Evolutionary conservation across 2,113 vertebrate species (phyloP), one percentile per base, ranked within the genome.

Genomic region (Hepsetus odoe): DNA sequence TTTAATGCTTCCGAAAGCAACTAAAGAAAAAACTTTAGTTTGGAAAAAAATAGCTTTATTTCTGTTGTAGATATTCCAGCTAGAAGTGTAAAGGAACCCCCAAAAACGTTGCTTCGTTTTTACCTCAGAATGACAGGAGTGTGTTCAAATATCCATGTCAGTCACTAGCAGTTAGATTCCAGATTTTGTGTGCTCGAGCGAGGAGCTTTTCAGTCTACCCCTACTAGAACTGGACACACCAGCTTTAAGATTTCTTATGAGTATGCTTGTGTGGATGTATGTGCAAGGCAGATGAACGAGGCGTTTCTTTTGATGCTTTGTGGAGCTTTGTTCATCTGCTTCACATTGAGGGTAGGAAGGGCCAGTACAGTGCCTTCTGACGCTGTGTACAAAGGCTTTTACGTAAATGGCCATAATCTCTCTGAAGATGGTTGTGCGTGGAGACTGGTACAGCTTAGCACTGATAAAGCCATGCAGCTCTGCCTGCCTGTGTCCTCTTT

Each of bases 381-480:
- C 53, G 38, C 58, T 16, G 22, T 44, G 26, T 72, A 66, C 9
- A 24, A 76, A 53, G 26, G 67, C 70, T 71, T 67, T 64, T 64
- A 76, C 72, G 42, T 58, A 77, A 78, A 77, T 49, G 18, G 42
- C 44, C 65, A 61, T 80, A 83, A 83, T 83, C 68, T 80, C 51
- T 72, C 32, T 44, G 51, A 73, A 72, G 77, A 62, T 55, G 40
- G 72, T 53, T 22, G 30, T 74, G 64, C 4, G 49, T 22, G 32
- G 49, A 71, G 46, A 69, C 14, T 12, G 14, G 26, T 11, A 3
- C n/a, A 53, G 53, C 62, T 80, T 46, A 76, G 26, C 46, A 20
- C 22, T 6, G 59, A 75, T 75, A 71, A 83, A 56, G n/a, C 84
- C n/a, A 7, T 61, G 59, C 18, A 46, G 33, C 7, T 62, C 40